Conservation (phyloP, 2,113 vertebrate genomes). For the Hoplias malabaricus region DNA sequence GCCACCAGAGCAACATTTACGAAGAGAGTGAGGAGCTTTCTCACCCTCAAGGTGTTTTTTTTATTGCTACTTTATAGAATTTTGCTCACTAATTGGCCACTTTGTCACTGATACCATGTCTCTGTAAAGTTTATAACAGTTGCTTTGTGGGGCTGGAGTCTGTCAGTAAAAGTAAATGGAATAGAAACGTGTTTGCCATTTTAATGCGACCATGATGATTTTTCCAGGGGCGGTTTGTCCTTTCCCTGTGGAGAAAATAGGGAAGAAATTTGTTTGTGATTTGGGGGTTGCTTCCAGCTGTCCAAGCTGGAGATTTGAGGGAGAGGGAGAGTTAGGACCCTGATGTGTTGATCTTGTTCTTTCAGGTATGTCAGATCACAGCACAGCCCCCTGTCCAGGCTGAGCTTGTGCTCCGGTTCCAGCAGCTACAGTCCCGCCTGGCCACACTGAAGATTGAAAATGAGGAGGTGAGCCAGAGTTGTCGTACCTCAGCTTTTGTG, state of each 20-base stretch:
- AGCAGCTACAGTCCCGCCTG: conserved; percentile 94
- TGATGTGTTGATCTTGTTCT: conserved; percentile 16
- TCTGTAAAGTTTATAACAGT: conserved; percentile 45
- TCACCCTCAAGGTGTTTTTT: conserved; percentile 44
- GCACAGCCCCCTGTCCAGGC: conserved; percentile 92
- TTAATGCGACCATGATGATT: conserved; percentile 38
- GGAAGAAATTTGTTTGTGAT: not conserved
- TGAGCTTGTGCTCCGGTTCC: conserved; percentile 91
- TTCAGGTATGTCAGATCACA: conserved; percentile 91
- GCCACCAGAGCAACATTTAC: conserved; percentile 49
- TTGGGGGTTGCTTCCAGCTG: not conserved
- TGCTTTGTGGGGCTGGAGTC: conserved; percentile 40
- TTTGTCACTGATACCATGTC: conserved; percentile 54
- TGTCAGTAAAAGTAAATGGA: conserved; percentile 27
- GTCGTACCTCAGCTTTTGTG: too few relatives aligned
- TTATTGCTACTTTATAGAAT: conserved; percentile 51
- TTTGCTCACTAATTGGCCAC: conserved; percentile 50
- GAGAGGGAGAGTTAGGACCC: not conserved
- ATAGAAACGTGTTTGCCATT: conserved; percentile 26
- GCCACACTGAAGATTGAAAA: conserved; percentile 96
- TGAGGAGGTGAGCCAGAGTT: conserved; percentile 87
- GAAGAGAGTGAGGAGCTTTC: conserved; percentile 51
- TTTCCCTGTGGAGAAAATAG: not conserved
- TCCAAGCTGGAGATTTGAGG: not conserved
- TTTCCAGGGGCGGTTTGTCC: not conserved